phyloP scores from a whole-genome alignment of 2,113 vertebrate species.

The Nothoprocta perdicaria region DNA sequence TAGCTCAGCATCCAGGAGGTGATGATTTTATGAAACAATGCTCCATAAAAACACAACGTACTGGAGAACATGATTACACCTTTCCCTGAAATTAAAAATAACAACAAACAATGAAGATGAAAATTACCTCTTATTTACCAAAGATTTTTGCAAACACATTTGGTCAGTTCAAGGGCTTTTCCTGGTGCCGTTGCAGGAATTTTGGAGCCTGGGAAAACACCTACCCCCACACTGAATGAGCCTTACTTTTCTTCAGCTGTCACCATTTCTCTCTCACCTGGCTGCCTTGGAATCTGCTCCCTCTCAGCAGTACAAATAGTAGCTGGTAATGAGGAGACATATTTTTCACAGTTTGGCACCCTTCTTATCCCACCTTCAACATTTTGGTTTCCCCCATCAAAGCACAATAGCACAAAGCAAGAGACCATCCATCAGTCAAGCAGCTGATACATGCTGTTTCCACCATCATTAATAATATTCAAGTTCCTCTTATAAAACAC shows the following conservation, averaged over 20 bases:
- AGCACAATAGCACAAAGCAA: not conserved
- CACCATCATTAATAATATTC: not conserved
- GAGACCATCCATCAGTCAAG: constrained; percentile 8
- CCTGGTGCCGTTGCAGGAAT: not conserved
- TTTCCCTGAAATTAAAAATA: not conserved
- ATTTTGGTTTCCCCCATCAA: not conserved
- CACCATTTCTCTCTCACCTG: not conserved
- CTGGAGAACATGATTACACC: constrained; percentile 30
- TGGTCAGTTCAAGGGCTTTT: not conserved
- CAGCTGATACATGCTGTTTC: not conserved
- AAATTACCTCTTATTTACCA: constrained; percentile 42
- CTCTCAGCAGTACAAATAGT: not conserved
- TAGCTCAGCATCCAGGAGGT: not conserved
- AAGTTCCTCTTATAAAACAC: not conserved
- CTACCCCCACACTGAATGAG: not conserved
- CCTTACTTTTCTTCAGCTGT: not conserved
- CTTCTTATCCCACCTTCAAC: not conserved
- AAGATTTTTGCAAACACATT: not conserved
- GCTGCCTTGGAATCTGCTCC: not conserved
- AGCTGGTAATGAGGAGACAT: not conserved
- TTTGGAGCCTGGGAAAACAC: not conserved
- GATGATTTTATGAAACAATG: constrained; percentile 58
- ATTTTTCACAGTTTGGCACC: not conserved
- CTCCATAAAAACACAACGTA: constrained; percentile 54
- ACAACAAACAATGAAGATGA: constrained; percentile 4